Evolutionary conservation across 2,888 invertebrate species (phyloP).

Genomic region (Pammene aurita): DNA sequence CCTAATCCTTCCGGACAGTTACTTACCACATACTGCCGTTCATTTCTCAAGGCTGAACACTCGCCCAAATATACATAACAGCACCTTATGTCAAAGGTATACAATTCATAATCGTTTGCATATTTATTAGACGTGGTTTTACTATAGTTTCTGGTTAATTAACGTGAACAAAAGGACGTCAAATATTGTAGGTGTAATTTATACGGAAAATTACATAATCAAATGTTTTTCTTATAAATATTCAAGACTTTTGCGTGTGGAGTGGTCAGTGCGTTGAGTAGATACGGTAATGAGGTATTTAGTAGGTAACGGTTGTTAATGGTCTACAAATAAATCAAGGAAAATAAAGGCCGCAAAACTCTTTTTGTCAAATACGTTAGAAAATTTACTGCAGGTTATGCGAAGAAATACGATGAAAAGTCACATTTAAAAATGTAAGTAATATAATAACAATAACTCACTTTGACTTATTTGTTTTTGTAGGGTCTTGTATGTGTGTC

Average conservation of each 20-base stretch:
- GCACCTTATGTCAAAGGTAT: neutral
- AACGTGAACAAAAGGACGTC: constrained; percentile 26
- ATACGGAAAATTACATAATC: constrained; percentile 54
- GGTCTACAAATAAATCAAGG: constrained; percentile 1
- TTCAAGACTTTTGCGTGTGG: constrained; percentile 61
- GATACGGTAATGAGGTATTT: constrained; percentile 46
- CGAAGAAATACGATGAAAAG: too few species aligned
- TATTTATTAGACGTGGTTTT: constrained; percentile 4
- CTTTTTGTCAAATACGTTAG: too few species aligned
- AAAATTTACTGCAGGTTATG: too few species aligned
- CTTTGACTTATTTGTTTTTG: too few species aligned
- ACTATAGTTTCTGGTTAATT: constrained; percentile 3
- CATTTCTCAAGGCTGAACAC: constrained; percentile 25
- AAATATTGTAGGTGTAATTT: constrained; percentile 26
- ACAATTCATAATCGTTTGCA: constrained; percentile 5
- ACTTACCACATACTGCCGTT: constrained; percentile 22
- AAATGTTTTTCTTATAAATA: constrained; percentile 58
- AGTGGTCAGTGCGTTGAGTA: constrained; percentile 48
- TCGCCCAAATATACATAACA: neutral
- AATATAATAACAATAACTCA: too few species aligned
- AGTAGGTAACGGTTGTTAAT: constrained; percentile 31
- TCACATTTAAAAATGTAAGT: too few species aligned
- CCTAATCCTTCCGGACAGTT: constrained; percentile 32
- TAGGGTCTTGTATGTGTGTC: too few species aligned
- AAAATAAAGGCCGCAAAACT: constrained; percentile 5